Conservation (phyloP, 2,113 vertebrate species). For the Sinocyclocheilus rhinocerous region DNA sequence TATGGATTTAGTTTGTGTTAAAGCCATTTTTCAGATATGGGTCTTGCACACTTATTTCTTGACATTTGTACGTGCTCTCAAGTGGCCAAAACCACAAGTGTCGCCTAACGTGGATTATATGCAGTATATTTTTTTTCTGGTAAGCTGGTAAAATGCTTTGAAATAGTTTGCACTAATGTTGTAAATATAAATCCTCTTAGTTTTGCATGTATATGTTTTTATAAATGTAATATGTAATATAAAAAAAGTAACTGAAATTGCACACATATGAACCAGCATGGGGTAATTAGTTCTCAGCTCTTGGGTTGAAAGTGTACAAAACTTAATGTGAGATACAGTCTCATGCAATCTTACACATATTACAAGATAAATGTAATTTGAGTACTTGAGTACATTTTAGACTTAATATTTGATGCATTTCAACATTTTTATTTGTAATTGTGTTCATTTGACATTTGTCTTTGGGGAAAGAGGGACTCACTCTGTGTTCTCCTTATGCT, state of each 20-base stretch:
- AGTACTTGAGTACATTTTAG: neutral
- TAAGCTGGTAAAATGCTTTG: too few relatives aligned
- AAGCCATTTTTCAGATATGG: too few relatives aligned
- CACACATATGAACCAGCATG: neutral
- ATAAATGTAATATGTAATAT: neutral
- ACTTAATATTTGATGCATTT: neutral
- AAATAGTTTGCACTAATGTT: neutral
- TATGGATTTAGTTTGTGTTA: too few relatives aligned
- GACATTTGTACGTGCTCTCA: too few relatives aligned
- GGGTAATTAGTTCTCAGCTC: neutral
- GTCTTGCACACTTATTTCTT: too few relatives aligned
- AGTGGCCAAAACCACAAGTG: too few relatives aligned
- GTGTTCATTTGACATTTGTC: neutral
- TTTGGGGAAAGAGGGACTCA: neutral
- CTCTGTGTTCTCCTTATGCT: neutral
- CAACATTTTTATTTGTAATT: neutral
- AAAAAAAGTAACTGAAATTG: neutral
- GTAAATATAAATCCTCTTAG: neutral
- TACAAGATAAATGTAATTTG: neutral
- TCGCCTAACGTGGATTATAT: too few relatives aligned
- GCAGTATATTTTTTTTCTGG: too few relatives aligned
- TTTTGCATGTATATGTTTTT: neutral
- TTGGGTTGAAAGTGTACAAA: neutral
- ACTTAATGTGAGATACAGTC: neutral
- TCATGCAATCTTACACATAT: neutral